Evolutionary conservation across 2,888 invertebrate species (phyloP).

Genomic region (Leptogaster cylindrica): DNA sequence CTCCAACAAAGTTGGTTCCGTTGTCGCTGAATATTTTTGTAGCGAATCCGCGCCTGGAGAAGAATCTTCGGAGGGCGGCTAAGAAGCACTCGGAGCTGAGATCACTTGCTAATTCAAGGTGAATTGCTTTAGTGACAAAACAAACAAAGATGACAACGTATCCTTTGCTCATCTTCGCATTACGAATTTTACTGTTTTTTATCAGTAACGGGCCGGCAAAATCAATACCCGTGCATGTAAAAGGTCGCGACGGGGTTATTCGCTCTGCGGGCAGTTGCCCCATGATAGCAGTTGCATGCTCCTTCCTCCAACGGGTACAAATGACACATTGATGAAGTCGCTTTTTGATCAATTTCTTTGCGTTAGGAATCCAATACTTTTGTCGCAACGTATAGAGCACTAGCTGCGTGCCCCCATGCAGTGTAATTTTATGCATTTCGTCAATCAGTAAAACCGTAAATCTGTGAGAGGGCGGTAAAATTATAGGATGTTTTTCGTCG

Average conservation of each 20-base stretch:
- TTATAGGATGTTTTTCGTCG: slow-evolving; percentile 1
- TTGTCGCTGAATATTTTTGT: slow-evolving; percentile 9
- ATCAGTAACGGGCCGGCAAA: slow-evolving; percentile 41
- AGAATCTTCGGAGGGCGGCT: slow-evolving; percentile 1
- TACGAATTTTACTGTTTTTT: slow-evolving; percentile 17
- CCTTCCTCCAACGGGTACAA: slow-evolving; percentile 46
- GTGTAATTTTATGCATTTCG: no score
- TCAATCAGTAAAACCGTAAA: background rate
- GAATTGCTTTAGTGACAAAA: slow-evolving; percentile 44
- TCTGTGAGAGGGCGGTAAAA: background rate
- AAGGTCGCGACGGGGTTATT: slow-evolving; percentile 38
- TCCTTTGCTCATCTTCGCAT: slow-evolving; percentile 32
- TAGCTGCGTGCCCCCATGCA: background rate
- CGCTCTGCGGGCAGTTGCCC: slow-evolving; percentile 50
- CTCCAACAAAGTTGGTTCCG: slow-evolving; percentile 25
- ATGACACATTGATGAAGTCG: slow-evolving; percentile 45
- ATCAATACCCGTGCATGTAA: slow-evolving; percentile 42
- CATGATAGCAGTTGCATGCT: slow-evolving; percentile 45
- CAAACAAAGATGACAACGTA: slow-evolving; percentile 46
- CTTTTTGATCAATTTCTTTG: slow-evolving; percentile 41
- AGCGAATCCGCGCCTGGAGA: slow-evolving; percentile 6
- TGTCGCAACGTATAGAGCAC: slow-evolving; percentile 43
- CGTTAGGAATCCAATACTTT: slow-evolving; percentile 49
- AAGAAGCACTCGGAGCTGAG: slow-evolving; percentile 5
- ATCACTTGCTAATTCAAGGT: slow-evolving; percentile 43